Conservation (phyloP, 2,797 vertebrate species). For the Trematomus bernacchii region DNA sequence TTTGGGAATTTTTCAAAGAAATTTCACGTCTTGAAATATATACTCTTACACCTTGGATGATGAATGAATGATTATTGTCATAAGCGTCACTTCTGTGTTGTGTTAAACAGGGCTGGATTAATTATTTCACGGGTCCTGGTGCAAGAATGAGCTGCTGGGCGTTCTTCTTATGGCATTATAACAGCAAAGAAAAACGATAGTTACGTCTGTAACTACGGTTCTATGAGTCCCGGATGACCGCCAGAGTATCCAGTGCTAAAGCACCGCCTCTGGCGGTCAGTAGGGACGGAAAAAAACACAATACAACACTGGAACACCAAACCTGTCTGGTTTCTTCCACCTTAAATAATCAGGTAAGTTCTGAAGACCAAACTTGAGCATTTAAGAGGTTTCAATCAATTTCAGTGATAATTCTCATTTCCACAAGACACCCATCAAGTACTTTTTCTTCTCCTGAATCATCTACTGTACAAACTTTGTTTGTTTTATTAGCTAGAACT, state of each 20-base stretch:
- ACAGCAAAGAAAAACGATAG: neutral
- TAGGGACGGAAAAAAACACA: neutral
- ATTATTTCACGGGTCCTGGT: neutral
- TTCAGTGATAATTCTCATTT: neutral
- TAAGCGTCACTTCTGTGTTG: neutral
- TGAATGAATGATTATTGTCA: neutral
- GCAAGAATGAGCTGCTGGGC: neutral
- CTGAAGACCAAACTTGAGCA: too few relatives aligned
- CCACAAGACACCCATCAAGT: neutral
- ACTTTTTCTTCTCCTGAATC: neutral
- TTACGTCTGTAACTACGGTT: too few relatives aligned
- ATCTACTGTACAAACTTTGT: neutral
- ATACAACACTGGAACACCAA: neutral
- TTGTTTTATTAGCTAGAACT: neutral
- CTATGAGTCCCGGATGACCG: too few relatives aligned
- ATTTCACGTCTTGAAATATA: neutral
- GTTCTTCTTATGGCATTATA: too few relatives aligned
- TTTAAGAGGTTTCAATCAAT: neutral
- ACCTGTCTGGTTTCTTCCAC: neutral
- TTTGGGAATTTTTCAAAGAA: neutral
- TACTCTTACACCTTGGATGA: neutral
- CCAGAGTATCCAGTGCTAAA: too few relatives aligned
- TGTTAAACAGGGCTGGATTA: neutral
- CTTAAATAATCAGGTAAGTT: too few relatives aligned
- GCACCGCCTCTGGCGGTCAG: too few relatives aligned